phyloP scores from a whole-genome alignment of 2,888 invertebrate genomes.

The Apomyelois bistriatella region DNA sequence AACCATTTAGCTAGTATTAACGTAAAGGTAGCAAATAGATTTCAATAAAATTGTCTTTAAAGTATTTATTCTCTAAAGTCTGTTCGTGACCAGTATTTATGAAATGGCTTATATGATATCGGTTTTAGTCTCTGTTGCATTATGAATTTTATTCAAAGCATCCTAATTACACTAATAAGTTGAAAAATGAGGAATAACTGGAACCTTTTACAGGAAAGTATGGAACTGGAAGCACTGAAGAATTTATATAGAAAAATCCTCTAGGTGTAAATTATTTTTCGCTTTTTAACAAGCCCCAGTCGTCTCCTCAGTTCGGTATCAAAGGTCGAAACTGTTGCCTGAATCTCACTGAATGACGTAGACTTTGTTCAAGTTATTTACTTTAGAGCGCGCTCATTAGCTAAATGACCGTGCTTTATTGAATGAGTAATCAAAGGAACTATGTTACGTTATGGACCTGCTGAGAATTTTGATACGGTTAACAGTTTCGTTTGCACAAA shows the following conservation, averaged over 20 bases:
- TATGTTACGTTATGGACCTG: slow-evolving; percentile 16
- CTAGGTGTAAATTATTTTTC: slow-evolving; percentile 37
- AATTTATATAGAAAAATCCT: slow-evolving; percentile 25
- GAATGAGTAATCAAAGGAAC: slow-evolving; percentile 57
- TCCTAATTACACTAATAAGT: slow-evolving; percentile 4
- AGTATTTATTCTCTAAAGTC: too few relatives aligned
- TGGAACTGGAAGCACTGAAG: slow-evolving; percentile 16
- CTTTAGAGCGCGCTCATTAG: slow-evolving; percentile 70
- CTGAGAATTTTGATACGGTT: slow-evolving; percentile 19
- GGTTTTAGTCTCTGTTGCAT: too few relatives aligned
- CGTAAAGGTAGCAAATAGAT: too few relatives aligned
- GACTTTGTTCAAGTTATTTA: slow-evolving; percentile 71
- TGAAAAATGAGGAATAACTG: background rate
- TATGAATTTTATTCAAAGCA: slow-evolving; percentile 12
- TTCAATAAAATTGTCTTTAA: too few relatives aligned
- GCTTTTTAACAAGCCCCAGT: slow-evolving; percentile 38
- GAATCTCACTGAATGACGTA: slow-evolving; percentile 59
- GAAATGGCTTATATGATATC: too few relatives aligned
- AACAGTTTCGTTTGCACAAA: slow-evolving; percentile 2
- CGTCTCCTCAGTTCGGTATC: slow-evolving; percentile 43
- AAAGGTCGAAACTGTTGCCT: slow-evolving; percentile 52
- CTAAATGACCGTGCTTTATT: slow-evolving; percentile 71
- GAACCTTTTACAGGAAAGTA: background rate
- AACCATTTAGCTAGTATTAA: too few relatives aligned
- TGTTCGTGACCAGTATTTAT: too few relatives aligned